These are phyloP conservation scores for Dasyurus viverrinus DNA, from an alignment of 2,113 vertebrate species.

Conservation along the genomic window DNA sequence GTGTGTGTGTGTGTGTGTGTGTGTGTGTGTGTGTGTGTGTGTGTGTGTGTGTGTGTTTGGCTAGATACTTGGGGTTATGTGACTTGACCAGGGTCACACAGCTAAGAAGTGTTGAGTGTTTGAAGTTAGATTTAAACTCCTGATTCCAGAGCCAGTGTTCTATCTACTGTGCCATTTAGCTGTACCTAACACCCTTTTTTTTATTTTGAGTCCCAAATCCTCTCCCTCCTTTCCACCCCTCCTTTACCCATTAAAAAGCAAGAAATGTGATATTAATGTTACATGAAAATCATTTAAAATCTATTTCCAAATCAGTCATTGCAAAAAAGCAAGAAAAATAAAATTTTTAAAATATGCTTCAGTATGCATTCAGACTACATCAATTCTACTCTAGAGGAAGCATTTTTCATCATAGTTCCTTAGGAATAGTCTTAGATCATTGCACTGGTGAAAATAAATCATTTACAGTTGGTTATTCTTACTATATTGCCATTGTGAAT, in stretches of 20 bases:
- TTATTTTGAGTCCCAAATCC: background rate
- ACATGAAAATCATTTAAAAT: background rate
- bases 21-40: too few species aligned
- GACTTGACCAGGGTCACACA: too few species aligned
- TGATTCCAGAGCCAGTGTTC: too few species aligned
- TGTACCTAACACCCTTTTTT: too few species aligned
- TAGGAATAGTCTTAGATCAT: background rate
- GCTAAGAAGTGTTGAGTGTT: too few species aligned
- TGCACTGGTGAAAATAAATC: background rate
- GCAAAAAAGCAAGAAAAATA: background rate
- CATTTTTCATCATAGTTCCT: background rate
- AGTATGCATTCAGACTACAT: background rate
- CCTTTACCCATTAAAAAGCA: background rate
- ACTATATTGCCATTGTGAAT: background rate
- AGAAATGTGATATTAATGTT: background rate
- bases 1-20: too few species aligned
- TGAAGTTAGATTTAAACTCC: too few species aligned
- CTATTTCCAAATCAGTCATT: background rate
- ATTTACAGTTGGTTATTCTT: background rate
- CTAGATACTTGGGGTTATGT: too few species aligned
- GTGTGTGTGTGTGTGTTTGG: too few species aligned
- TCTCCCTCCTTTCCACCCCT: background rate
- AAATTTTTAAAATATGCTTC: background rate
- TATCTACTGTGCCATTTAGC: too few species aligned
- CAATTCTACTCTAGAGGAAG: background rate